A percentile compares a stretch with the other conserved stretches of the same genome.
Conservation (phyloP, 2,888 invertebrate genomes). For the Netelia fuscicornis region DNA sequence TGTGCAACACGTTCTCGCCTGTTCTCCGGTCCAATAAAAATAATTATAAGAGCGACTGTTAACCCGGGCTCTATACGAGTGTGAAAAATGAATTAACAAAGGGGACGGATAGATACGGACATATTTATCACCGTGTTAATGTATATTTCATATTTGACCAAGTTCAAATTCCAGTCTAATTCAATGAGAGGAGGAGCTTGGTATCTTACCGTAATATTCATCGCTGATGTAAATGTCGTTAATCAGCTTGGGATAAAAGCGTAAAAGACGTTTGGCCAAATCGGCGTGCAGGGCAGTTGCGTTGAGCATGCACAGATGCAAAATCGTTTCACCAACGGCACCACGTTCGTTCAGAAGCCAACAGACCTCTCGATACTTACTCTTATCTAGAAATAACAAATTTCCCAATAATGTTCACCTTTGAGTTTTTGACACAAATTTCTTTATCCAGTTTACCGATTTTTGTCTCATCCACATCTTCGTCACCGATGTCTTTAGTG, state of each 20-base stretch:
- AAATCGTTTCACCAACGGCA: conserved; percentile 97
- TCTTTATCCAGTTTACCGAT: conserved; percentile 75
- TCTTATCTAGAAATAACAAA: conserved; percentile 77
- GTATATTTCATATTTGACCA: conserved; percentile 37
- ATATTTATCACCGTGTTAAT: conserved; percentile 48
- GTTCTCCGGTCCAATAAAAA: conserved; percentile 20
- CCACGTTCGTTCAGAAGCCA: conserved; percentile 97
- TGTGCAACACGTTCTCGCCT: conserved; percentile 98
- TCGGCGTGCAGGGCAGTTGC: conserved; percentile 97
- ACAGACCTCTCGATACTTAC: conserved; percentile 92
- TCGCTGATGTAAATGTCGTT: conserved; percentile 98
- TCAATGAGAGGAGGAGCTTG: neutral
- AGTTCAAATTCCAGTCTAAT: conserved; percentile 9
- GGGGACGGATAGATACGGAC: neutral
- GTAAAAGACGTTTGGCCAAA: conserved; percentile 95
- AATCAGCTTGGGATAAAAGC: conserved; percentile 97
- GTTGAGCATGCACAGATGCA: conserved; percentile 96
- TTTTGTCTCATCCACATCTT: conserved; percentile 79
- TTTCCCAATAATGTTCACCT: neutral
- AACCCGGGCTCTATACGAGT: neutral
- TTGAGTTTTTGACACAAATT: neutral
- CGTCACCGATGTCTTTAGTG: conserved; percentile 89
- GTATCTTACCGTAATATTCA: conserved; percentile 95
- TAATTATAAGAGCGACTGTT: conserved; percentile 55
- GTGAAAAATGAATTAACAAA: conserved; percentile 12